Evolutionary conservation across 2,113 vertebrate genomes (phyloP).

Genomic region (Natator depressus): DNA sequence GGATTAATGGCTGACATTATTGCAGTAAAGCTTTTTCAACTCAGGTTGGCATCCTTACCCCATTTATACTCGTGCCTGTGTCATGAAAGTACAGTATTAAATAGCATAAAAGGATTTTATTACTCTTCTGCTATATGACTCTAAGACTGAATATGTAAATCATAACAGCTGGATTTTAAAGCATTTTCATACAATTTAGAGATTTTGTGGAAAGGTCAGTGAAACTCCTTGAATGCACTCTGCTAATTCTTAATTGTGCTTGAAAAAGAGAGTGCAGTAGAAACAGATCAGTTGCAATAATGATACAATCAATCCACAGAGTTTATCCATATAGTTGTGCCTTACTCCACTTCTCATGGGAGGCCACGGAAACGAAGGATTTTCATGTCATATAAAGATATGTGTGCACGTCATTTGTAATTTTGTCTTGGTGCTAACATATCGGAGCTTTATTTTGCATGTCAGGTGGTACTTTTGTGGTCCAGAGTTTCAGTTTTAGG

Average conservation of each 20-base stretch:
- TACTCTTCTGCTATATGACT: neutral
- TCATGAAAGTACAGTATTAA: neutral
- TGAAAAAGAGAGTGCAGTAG: neutral
- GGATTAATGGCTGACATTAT: neutral
- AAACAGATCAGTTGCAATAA: conserved; percentile 22
- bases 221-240: neutral
- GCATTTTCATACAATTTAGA: neutral
- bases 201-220: neutral
- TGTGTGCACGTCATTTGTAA: neutral
- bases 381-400: neutral
- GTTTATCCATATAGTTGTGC: neutral
- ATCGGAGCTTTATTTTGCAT: neutral
- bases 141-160: neutral
- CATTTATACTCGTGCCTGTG: neutral
- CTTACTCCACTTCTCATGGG: conserved; percentile 18
- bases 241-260: conserved; percentile 28
- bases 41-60: neutral
- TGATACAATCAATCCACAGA: neutral
- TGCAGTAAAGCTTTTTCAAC: neutral
- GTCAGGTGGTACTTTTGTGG: neutral
- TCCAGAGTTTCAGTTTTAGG: neutral
- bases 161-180: conserved; percentile 7
- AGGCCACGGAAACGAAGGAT: neutral
- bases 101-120: neutral
- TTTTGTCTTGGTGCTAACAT: neutral